Evolutionary conservation across 2,113 vertebrate genomes (phyloP).

Genomic region (Malurus alboscapulatus): DNA sequence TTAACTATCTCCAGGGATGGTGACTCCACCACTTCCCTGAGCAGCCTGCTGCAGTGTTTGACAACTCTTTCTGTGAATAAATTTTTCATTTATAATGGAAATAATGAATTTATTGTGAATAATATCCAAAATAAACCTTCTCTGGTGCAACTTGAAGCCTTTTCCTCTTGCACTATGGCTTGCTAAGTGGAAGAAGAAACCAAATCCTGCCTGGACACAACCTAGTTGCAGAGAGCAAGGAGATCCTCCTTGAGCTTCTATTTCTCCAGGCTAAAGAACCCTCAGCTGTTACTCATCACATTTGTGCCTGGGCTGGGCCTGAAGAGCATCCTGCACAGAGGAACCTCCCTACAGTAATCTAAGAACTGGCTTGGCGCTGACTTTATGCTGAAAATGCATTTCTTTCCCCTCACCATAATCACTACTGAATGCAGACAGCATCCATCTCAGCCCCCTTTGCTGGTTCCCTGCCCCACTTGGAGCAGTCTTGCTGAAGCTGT

Average conservation of each 20-base stretch:
- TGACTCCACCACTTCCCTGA: neutral
- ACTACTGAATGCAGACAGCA: neutral
- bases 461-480: neutral
- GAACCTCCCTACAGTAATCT: neutral
- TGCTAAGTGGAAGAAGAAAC: neutral
- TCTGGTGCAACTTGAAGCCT: neutral
- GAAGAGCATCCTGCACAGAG: neutral
- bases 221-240: neutral
- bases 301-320: neutral
- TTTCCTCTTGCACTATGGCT: neutral
- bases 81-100: neutral
- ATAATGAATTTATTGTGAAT: no score
- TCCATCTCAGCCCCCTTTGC: neutral
- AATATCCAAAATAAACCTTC: neutral
- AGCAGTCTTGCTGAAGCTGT: neutral
- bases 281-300: neutral
- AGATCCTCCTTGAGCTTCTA: neutral
- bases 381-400: neutral
- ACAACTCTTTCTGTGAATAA: neutral
- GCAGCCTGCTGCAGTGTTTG: neutral
- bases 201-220: accelerated
- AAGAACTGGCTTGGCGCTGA: neutral
- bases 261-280: neutral
- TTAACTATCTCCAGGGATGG: neutral
- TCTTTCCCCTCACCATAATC: neutral